Percentiles rank a stretch among this genome's conserved stretches.
These are phyloP conservation scores for Brachypalpus laphriformis DNA, from an alignment of 2,888 invertebrate species.

Conservation along the genomic window DNA sequence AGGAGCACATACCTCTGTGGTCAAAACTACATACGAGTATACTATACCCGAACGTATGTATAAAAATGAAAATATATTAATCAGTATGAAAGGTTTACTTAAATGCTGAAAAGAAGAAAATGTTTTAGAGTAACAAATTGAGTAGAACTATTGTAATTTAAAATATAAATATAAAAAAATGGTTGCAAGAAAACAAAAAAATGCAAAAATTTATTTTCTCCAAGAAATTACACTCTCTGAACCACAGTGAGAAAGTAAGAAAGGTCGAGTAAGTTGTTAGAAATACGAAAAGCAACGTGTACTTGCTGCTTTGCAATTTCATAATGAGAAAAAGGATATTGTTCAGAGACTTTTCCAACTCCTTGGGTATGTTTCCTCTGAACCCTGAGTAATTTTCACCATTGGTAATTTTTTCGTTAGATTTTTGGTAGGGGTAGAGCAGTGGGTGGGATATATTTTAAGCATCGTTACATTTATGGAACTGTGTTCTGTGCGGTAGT, in stretches of 20 bases:
- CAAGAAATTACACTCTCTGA: background rate
- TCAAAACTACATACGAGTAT: background rate
- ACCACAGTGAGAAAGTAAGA: background rate
- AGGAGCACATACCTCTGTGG: background rate
- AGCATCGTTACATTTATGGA: conserved; percentile 25
- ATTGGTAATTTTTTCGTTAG: conserved; percentile 16
- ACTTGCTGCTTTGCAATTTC: conserved; percentile 50
- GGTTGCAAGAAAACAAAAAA: background rate
- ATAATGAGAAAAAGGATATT: conserved; percentile 67
- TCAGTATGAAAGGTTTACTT: too few relatives aligned
- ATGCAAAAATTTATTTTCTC: background rate
- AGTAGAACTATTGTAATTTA: too few relatives aligned
- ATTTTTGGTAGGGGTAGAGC: background rate
- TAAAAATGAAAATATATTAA: too few relatives aligned
- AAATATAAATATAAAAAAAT: too few relatives aligned
- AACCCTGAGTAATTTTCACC: conserved; percentile 2
- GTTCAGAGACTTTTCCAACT: conserved; percentile 56
- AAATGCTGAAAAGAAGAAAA: too few relatives aligned
- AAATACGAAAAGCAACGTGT: conserved; percentile 18
- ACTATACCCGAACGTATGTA: too few relatives aligned
- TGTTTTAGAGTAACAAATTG: too few relatives aligned
- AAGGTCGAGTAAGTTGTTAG: background rate
- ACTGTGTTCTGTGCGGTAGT: background rate
- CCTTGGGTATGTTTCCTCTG: conserved; percentile 16
- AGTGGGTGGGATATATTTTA: background rate